phyloP scores from a whole-genome alignment of 2,888 invertebrate species.

The Phengaris arion region DNA sequence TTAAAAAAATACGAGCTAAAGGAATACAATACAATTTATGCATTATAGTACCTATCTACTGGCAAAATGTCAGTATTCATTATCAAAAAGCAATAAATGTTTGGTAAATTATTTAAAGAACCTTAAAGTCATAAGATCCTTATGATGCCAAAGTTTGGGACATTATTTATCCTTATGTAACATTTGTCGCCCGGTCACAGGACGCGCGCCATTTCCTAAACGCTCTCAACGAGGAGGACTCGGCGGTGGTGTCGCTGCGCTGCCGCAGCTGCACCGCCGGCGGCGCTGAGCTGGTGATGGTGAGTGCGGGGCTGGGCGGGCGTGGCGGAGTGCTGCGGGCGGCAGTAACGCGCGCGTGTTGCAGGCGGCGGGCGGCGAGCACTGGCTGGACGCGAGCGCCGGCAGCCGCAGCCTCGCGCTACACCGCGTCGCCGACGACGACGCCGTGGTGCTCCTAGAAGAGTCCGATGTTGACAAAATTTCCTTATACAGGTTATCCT shows the following conservation, averaged over 20 bases:
- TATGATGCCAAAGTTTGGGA: no score
- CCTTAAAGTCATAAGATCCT: no score
- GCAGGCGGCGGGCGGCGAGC: slow-evolving; percentile 33
- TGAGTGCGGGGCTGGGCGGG: slow-evolving; percentile 42
- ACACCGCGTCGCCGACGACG: slow-evolving; percentile 37
- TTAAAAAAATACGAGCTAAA: no score
- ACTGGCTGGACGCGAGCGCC: slow-evolving; percentile 56
- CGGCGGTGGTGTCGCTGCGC: slow-evolving; percentile 51
- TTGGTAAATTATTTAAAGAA: no score
- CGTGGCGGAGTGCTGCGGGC: slow-evolving; percentile 34
- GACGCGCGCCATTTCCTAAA: slow-evolving; percentile 63
- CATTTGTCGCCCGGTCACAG: slow-evolving; percentile 43
- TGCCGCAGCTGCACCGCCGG: slow-evolving; percentile 54
- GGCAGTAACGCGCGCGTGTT: slow-evolving; percentile 47
- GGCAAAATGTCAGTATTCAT: no score
- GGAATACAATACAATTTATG: not conserved
- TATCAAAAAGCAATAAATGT: no score
- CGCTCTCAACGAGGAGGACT: slow-evolving; percentile 47
- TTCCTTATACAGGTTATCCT: slow-evolving; percentile 46
- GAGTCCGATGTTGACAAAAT: slow-evolving; percentile 43
- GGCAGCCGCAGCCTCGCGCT: slow-evolving; percentile 46
- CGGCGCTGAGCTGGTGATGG: slow-evolving; percentile 33
- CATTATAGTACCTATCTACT: no score
- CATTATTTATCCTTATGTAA: no score
- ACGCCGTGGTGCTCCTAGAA: slow-evolving; percentile 45